Conservation (phyloP, 2,888 invertebrate species). For the Pseudococcus longispinus region DNA sequence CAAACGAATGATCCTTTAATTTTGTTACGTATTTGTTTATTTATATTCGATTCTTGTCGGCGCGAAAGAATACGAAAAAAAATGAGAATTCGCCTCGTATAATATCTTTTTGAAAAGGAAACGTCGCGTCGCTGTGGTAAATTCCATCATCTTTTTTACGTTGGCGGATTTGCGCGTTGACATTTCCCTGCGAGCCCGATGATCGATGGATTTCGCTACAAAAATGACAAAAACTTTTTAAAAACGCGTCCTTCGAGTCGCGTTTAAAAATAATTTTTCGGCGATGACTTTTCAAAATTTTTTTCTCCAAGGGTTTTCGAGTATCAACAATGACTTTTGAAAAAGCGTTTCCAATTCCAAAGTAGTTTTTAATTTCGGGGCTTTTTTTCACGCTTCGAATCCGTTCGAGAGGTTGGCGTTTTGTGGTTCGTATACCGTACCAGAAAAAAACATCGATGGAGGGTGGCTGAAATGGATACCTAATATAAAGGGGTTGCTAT, state of each 20-base stretch:
- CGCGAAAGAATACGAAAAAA: background rate
- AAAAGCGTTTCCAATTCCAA: constrained; percentile 17
- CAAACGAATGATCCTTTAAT: constrained; percentile 52
- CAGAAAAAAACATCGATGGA: background rate
- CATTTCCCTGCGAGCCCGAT: constrained; percentile 22
- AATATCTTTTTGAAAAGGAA: background rate
- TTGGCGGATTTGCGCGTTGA: constrained; percentile 26
- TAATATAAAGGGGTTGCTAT: constrained; percentile 33
- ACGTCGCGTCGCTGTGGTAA: background rate
- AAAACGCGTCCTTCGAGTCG: constrained; percentile 42
- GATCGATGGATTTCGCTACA: constrained; percentile 16
- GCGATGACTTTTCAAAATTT: constrained; percentile 33
- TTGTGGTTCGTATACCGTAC: background rate
- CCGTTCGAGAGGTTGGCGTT: background rate
- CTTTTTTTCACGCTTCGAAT: constrained; percentile 7
- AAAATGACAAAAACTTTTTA: constrained; percentile 48
- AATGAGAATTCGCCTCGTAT: constrained; percentile 33
- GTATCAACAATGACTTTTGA: constrained; percentile 47
- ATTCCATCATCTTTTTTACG: constrained; percentile 41
- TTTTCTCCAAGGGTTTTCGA: background rate
- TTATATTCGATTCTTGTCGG: constrained; percentile 23
- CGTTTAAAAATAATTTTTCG: constrained; percentile 49
- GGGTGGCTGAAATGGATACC: background rate
- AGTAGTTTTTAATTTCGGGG: constrained; percentile 33
- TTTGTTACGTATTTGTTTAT: constrained; percentile 53